Evolutionary conservation across 92 coral and sea anemone genomes (phyloP), one percentile per base, ranked within the genome.

Genomic region (Blastomussa wellsi): DNA sequence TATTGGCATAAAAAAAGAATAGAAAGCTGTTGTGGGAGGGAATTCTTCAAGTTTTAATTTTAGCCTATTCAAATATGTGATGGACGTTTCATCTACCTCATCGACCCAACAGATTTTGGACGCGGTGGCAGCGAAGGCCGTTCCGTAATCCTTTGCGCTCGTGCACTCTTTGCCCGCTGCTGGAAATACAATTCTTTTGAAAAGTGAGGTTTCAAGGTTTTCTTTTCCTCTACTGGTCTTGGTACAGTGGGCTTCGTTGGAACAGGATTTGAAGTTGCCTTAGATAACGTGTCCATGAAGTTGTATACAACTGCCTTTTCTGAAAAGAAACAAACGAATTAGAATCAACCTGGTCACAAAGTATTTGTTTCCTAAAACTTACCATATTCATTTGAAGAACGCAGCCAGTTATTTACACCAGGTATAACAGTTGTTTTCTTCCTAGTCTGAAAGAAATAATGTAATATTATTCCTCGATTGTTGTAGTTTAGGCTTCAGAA

Each of bases 251-350:
- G 80, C 48, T 83, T 72, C 26, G 26, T 37, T 17, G 78, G 88
- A 17, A 81, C 55, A n/a, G 64, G 79, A 22, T 74, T 76, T 29
- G 83, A 80, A 60, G 89, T 79, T 76, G 98, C 98, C 86, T 92
- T 92, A 82, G 90, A 66, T 53, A 94, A 87, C 57, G 89, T 91
- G 47, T 94, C 90, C 92, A 94, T 94, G 79, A 94, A 94, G 83
- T 92, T 94, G 80, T 79, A 83, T 15, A 94, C 98, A 10, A 92
- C 98, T 28, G 98, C 98, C 68, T 94, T 94, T 89, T 94, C 98
- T 94, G 78, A 29, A 73, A 59, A 31, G 29, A 20, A 70, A 16
- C 29, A 36, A 24, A 33, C 15, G 31, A 67, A 51, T 69, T n/a
- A 4, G 48, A 37, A 42, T 70, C 26, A n/a, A 14, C 51, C 36